A percentile compares a stretch with the other conserved stretches of the same genome.
Evolutionary conservation across 2,888 invertebrate species (phyloP).

Genomic region (Lepidocyrtinus sp.): DNA sequence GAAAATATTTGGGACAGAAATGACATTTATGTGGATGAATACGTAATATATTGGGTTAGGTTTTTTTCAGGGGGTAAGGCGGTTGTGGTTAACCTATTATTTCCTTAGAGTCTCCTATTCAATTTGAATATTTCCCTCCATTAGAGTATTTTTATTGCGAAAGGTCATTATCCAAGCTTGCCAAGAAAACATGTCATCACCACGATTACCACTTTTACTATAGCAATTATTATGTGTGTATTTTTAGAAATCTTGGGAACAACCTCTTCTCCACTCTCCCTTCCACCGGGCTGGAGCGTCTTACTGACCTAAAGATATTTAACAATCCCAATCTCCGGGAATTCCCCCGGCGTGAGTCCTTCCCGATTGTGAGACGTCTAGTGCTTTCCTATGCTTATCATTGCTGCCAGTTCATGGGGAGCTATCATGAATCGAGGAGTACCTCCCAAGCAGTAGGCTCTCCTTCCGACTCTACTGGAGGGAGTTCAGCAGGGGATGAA

Average conservation of each 20-base stretch:
- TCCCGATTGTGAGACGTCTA: constrained; percentile 88
- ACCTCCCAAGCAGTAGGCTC: constrained; percentile 74
- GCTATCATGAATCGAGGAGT: constrained; percentile 74
- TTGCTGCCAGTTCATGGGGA: constrained; percentile 86
- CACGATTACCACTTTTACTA: too few relatives aligned
- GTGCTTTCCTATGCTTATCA: constrained; percentile 96
- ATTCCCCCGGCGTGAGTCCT: constrained; percentile 89
- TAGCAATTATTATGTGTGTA: background rate
- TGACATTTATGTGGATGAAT: constrained; percentile 49
- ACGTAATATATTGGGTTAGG: background rate
- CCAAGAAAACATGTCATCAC: too few relatives aligned
- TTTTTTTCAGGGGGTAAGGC: background rate
- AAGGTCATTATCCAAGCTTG: constrained; percentile 40
- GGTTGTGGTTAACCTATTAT: background rate
- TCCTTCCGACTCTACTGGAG: constrained; percentile 68
- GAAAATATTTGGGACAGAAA: constrained; percentile 33
- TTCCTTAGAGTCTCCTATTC: constrained; percentile 15
- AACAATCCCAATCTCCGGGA: constrained; percentile 90
- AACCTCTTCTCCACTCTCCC: constrained; percentile 90
- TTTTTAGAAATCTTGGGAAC: constrained; percentile 87
- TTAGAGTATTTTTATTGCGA: constrained; percentile 21
- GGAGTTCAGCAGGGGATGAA: constrained; percentile 18
- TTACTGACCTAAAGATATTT: constrained; percentile 91
- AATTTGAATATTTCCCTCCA: too few relatives aligned
- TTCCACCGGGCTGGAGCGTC: constrained; percentile 83